phyloP scores from a whole-genome alignment of 2,888 invertebrate species.

The Ichneumoninae sp. region DNA sequence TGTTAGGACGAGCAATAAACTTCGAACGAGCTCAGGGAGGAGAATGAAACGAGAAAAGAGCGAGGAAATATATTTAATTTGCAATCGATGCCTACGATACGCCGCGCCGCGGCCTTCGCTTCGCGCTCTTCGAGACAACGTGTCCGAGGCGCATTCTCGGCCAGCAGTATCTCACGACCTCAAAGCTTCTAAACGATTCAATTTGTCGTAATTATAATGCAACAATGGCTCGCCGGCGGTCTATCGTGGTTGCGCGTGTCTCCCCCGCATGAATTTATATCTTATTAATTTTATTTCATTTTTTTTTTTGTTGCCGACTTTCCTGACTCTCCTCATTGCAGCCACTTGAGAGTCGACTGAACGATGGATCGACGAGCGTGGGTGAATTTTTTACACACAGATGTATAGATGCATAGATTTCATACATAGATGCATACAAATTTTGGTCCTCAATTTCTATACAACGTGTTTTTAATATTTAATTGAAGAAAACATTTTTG shows the following conservation, averaged over 20 bases:
- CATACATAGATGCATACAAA: too few species aligned
- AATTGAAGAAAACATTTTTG: background rate
- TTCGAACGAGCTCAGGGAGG: conserved; percentile 32
- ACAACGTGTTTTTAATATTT: background rate
- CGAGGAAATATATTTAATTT: conserved; percentile 55
- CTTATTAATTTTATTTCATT: conserved; percentile 58
- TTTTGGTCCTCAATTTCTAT: background rate
- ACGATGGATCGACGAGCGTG: conserved; percentile 64
- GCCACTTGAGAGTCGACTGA: conserved; percentile 69
- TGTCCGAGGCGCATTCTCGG: conserved; percentile 68
- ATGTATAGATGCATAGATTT: background rate
- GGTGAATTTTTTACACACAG: conserved; percentile 54
- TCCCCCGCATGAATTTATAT: conserved; percentile 53
- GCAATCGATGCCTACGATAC: conserved; percentile 52
- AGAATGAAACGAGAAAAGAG: conserved; percentile 6
- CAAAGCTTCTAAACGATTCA: conserved; percentile 79
- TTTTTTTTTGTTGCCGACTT: conserved; percentile 65
- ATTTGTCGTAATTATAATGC: conserved; percentile 80
- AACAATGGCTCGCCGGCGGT: conserved; percentile 65
- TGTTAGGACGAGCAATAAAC: conserved; percentile 60
- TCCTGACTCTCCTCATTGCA: conserved; percentile 51
- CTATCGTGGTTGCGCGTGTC: conserved; percentile 26
- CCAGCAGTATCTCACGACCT: conserved; percentile 77
- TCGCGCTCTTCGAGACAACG: background rate
- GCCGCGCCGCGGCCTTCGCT: conserved; percentile 17